phyloP scores from a whole-genome alignment of 2,888 invertebrate genomes.

The Rhagonycha fulva region DNA sequence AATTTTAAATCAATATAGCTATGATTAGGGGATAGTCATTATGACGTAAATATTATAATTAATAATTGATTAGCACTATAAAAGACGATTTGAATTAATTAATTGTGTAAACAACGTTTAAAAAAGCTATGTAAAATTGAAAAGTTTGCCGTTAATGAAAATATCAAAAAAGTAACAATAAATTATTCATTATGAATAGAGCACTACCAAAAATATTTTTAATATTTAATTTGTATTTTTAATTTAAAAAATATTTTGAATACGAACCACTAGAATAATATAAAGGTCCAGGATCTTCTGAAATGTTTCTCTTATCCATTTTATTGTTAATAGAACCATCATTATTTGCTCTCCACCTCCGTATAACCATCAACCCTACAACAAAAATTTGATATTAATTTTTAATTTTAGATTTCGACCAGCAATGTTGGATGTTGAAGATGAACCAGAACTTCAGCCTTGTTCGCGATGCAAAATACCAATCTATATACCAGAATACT shows the following conservation, averaged over 20 bases:
- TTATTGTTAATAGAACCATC: too few relatives aligned
- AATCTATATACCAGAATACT: neutral
- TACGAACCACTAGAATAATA: too few relatives aligned
- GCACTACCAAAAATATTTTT: too few relatives aligned
- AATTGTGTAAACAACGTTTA: neutral
- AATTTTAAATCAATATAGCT: too few relatives aligned
- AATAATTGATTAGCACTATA: too few relatives aligned
- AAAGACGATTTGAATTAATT: neutral
- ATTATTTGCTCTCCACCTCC: neutral
- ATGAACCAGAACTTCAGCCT: neutral
- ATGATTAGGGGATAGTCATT: too few relatives aligned
- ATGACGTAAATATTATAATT: too few relatives aligned
- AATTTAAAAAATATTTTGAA: too few relatives aligned
- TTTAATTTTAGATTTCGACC: neutral
- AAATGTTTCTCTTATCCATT: neutral
- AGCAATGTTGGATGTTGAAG: neutral
- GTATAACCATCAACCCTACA: neutral
- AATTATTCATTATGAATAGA: too few relatives aligned
- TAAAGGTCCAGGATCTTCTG: neutral
- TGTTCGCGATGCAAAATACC: conserved; percentile 4
- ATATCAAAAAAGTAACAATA: too few relatives aligned
- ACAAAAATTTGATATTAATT: neutral
- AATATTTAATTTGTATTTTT: too few relatives aligned
- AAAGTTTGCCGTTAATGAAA: neutral
- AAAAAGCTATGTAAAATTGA: neutral